Evolutionary conservation across 1,140 invertebrate genomes (phyloP), one percentile per base, ranked within the genome.

Genomic region (Zaprionus ornatus): DNA sequence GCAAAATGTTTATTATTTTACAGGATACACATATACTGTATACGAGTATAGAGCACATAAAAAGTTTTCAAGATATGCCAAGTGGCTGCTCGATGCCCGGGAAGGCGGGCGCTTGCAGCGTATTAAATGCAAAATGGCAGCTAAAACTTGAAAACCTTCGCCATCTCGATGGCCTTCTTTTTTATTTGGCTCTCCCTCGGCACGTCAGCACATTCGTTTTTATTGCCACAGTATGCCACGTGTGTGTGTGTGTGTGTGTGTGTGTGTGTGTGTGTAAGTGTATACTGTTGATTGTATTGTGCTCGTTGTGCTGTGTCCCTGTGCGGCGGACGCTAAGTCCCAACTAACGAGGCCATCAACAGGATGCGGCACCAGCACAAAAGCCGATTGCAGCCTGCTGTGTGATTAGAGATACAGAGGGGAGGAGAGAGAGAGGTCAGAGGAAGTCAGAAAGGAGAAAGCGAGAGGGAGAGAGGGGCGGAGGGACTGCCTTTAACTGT

Each of bases 271-370:
- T 52, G 19, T 74, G 59, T 70, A n/a, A 62, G 37, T 59, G 62
- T 40, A 40, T 65, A 50, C 29, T 37, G 79, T 84, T 83, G 82
- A 85, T 81, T 88, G 82, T 88, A 84, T 78, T 84, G 85, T 64
- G 69, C 70, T 60, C 68, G 72, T 68, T 63, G 57, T 54, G 45
- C 67, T 27, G 23, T 27, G 23, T 40, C 60, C 54, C 60, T 54
- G 68, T 62, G 63, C 63, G 56, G 12, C 63, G 64, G 69, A 67
- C 79, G 79, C 68, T 90, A 88, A 88, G 85, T 90, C 85, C 54
- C 66, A 85, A 66, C 85, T 90, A 88, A 88, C 85, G 85, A 88
- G 85, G 85, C 82, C 85, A 90, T 88, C 86, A 90, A 85, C 85
- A 90, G 85, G 85, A 88, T 85, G 81, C 84, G 77, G 79, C 79